These are phyloP conservation scores for Periparus ater DNA, from an alignment of 2,797 vertebrate species.

Conservation along the genomic window DNA sequence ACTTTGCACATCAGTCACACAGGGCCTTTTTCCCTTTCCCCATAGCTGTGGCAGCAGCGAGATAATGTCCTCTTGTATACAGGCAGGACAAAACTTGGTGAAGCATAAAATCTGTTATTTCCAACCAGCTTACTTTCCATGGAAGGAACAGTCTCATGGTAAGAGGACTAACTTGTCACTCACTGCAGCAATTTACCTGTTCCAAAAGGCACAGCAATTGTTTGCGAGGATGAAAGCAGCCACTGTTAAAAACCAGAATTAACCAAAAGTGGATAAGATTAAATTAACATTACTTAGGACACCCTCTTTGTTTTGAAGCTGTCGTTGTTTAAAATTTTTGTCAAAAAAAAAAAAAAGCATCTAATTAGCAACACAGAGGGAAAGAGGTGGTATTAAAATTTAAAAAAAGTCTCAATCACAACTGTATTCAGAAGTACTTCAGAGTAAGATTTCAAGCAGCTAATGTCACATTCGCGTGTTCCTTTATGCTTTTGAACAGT, in stretches of 20 bases:
- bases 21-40: neutral
- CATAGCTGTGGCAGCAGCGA: neutral
- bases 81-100: slow-evolving; percentile 24
- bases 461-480: slow-evolving; percentile 21
- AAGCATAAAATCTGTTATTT: slow-evolving; percentile 69
- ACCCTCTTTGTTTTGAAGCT: neutral
- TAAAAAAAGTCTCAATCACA: neutral
- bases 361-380: neutral
- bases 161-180: slow-evolving; percentile 60
- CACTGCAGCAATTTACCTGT: slow-evolving; percentile 59
- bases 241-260: slow-evolving; percentile 5
- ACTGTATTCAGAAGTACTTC: neutral
- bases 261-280: neutral
- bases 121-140: slow-evolving; percentile 44
- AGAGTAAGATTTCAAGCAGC: slow-evolving; percentile 23
- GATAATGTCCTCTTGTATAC: slow-evolving; percentile 51
- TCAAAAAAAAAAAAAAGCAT: neutral
- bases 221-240: slow-evolving; percentile 25
- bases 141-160: slow-evolving; percentile 9
- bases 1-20: slow-evolving; percentile 9
- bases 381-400: neutral
- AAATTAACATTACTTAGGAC: neutral
- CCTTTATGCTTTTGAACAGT: slow-evolving; percentile 62
- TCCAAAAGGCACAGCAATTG: slow-evolving; percentile 40
- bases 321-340: neutral